phyloP scores from a whole-genome alignment of 2,888 invertebrate species.

The Noctua comes region DNA sequence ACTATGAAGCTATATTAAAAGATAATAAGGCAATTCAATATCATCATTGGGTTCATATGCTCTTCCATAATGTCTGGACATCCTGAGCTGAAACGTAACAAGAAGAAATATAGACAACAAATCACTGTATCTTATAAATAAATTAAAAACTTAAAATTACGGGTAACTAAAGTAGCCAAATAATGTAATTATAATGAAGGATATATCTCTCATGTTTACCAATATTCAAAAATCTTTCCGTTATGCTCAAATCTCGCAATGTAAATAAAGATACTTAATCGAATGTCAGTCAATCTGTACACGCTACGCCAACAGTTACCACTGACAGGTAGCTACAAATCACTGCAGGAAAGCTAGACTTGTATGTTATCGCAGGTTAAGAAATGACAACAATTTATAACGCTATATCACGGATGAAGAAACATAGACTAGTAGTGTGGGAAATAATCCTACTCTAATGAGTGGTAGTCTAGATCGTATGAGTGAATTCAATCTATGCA shows the following conservation, averaged over 20 bases:
- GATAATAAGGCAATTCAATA: background rate
- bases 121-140: background rate
- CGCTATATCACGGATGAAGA: slow-evolving; percentile 41
- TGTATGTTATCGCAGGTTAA: slow-evolving; percentile 51
- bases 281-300: slow-evolving; percentile 59
- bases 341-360: slow-evolving; percentile 33
- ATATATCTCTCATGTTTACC: background rate
- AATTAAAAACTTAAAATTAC: background rate
- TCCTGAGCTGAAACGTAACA: background rate
- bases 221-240: slow-evolving; percentile 17
- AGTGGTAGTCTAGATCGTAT: background rate
- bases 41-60: background rate
- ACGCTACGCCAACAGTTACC: slow-evolving; percentile 36
- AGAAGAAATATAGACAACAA: background rate
- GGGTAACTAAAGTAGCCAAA: background rate
- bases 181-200: background rate
- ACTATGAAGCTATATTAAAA: background rate
- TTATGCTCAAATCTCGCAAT: slow-evolving; percentile 28
- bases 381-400: slow-evolving; percentile 50
- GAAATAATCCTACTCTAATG: slow-evolving; percentile 25
- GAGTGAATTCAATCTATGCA: background rate
- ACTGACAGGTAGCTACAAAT: slow-evolving; percentile 58
- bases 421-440: slow-evolving; percentile 15
- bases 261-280: slow-evolving; percentile 56
- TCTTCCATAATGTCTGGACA: background rate